Percentiles rank a stretch among this genome's conserved stretches.
Conservation (phyloP, 2,797 vertebrate genomes). For the Chelidonichthys spinosus region DNA sequence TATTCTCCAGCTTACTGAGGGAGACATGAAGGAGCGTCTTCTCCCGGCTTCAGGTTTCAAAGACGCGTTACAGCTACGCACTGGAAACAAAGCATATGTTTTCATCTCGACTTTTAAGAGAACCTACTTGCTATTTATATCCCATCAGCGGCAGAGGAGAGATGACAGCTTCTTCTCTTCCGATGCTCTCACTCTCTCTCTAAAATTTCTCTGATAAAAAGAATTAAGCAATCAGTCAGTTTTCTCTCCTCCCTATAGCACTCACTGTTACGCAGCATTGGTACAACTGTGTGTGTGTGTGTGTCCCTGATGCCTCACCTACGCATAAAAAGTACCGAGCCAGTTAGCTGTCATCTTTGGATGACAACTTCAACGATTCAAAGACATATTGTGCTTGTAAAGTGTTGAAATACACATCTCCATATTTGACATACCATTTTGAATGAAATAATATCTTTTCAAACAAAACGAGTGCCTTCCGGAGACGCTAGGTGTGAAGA, state of each 20-base stretch:
- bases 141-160: constrained; percentile 61
- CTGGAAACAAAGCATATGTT: constrained; percentile 80
- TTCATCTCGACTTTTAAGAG: constrained; percentile 82
- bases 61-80: constrained; percentile 60
- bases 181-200: constrained; percentile 40
- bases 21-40: constrained; percentile 69
- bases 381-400: constrained; percentile 37
- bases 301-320: constrained; percentile 51
- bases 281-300: neutral
- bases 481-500: constrained; percentile 46
- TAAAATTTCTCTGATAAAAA: constrained; percentile 59
- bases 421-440: constrained; percentile 40
- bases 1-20: constrained; percentile 62
- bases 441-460: constrained; percentile 39
- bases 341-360: constrained; percentile 35
- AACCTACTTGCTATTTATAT: constrained; percentile 82
- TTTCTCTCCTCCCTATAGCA: constrained; percentile 46
- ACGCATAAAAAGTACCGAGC: constrained; percentile 43
- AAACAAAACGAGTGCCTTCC: constrained; percentile 56
- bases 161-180: constrained; percentile 72
- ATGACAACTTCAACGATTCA: constrained; percentile 60
- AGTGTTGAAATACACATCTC: constrained; percentile 42
- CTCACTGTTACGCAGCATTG: constrained; percentile 26
- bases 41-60: constrained; percentile 74
- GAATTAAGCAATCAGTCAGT: constrained; percentile 70